phyloP scores from a whole-genome alignment of 2,888 invertebrate genomes.

The Seira musarum region DNA sequence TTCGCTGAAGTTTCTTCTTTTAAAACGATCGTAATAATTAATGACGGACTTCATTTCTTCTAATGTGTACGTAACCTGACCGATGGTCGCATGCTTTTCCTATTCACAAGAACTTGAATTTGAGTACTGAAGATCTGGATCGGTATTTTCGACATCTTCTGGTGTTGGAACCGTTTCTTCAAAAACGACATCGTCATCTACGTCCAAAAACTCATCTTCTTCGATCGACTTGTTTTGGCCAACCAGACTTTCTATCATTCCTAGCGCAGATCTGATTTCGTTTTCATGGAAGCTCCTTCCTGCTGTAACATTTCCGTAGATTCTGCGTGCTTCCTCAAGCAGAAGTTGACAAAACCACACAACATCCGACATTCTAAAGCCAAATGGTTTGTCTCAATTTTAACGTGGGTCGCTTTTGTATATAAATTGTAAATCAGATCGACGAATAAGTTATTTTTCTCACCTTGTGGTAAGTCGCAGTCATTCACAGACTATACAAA shows the following conservation, averaged over 20 bases:
- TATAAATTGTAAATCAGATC: no score
- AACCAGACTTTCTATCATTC: background rate
- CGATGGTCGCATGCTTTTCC: background rate
- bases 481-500: no score
- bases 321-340: background rate
- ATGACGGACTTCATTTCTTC: constrained; percentile 10
- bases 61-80: background rate
- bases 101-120: no score
- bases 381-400: no score
- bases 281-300: background rate
- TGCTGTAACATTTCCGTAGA: background rate
- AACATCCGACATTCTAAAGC: no score
- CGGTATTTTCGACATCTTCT: background rate
- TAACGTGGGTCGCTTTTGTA: no score
- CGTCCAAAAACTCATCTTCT: background rate
- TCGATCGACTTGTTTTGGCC: background rate
- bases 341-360: background rate
- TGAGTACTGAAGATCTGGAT: no score
- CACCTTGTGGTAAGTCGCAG: no score
- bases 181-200: background rate
- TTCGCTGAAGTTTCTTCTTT: constrained; percentile 13
- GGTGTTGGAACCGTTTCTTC: no score
- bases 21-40: constrained; percentile 13
- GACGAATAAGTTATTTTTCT: no score
- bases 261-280: background rate